Percentiles rank a stretch among this genome's conserved stretches.
phyloP scores from a whole-genome alignment of 2,113 vertebrate species.

The Oreochromis spilurus region DNA sequence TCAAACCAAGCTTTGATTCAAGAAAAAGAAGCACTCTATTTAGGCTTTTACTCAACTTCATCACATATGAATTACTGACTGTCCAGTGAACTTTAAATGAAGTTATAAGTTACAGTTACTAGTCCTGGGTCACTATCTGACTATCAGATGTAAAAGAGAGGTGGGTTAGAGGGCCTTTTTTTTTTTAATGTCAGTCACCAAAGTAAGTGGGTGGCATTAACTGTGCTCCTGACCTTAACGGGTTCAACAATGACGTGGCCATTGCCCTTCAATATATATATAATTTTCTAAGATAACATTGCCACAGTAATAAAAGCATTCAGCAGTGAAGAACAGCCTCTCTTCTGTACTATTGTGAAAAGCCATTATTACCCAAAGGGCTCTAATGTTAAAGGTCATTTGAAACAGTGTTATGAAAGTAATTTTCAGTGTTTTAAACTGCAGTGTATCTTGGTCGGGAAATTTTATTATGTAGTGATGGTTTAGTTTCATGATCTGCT shows the following conservation, averaged over 20 bases:
- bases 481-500: neutral
- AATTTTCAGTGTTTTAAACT: neutral
- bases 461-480: neutral
- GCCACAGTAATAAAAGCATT: neutral
- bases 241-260: neutral
- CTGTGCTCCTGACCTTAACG: neutral
- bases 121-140: neutral
- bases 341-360: neutral
- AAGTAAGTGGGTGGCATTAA: neutral
- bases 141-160: neutral
- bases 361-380: neutral
- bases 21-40: neutral
- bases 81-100: neutral
- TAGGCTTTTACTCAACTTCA: neutral
- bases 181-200: neutral
- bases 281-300: neutral
- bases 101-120: neutral
- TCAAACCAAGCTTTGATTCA: neutral
- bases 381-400: neutral
- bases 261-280: neutral
- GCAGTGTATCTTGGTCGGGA: neutral
- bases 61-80: neutral
- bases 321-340: neutral
- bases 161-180: neutral
- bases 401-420: neutral